phyloP scores from a whole-genome alignment of 2,113 vertebrate species.

The Sander lucioperca region DNA sequence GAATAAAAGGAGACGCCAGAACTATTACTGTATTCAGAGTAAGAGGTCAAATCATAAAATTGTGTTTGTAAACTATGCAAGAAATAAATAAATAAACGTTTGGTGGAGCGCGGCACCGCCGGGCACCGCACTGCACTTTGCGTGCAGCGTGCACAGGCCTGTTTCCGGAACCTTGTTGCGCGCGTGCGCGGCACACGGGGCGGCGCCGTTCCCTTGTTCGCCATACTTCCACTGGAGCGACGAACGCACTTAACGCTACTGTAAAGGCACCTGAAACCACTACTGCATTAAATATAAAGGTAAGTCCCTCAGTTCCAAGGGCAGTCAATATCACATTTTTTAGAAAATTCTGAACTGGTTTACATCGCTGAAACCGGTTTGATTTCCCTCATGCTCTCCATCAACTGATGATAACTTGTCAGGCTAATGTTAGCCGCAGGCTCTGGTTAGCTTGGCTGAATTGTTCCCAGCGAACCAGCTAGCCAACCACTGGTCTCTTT shows the following conservation, averaged over 20 bases:
- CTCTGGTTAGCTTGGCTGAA: slow-evolving; percentile 47
- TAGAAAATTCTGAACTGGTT: not conserved
- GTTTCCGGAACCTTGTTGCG: slow-evolving; percentile 61
- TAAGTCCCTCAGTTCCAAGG: slow-evolving; percentile 12
- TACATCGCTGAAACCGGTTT: fast-evolving
- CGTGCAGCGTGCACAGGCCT: slow-evolving; percentile 35
- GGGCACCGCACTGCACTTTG: slow-evolving; percentile 2
- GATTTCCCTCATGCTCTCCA: not conserved
- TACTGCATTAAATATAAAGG: slow-evolving; percentile 53
- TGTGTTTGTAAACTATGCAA: too few species aligned
- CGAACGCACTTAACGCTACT: slow-evolving; percentile 49
- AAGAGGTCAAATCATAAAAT: too few species aligned
- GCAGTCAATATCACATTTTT: fast-evolving
- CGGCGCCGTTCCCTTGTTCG: slow-evolving; percentile 80
- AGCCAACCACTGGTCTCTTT: slow-evolving; percentile 29
- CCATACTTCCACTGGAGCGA: slow-evolving; percentile 78
- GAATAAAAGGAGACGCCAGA: too few species aligned
- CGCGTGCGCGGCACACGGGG: slow-evolving; percentile 60
- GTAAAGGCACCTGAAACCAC: slow-evolving; percentile 61
- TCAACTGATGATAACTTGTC: slow-evolving; percentile 42
- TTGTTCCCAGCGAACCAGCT: slow-evolving; percentile 36
- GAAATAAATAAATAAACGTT: too few species aligned
- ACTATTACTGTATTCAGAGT: too few species aligned
- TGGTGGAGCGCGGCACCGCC: not conserved
- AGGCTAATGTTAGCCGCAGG: slow-evolving; percentile 55